A percentile compares a stretch with the other conserved stretches of the same genome.
Evolutionary conservation across 1,140 invertebrate species (phyloP).

Genomic region (Goniozus legneri): DNA sequence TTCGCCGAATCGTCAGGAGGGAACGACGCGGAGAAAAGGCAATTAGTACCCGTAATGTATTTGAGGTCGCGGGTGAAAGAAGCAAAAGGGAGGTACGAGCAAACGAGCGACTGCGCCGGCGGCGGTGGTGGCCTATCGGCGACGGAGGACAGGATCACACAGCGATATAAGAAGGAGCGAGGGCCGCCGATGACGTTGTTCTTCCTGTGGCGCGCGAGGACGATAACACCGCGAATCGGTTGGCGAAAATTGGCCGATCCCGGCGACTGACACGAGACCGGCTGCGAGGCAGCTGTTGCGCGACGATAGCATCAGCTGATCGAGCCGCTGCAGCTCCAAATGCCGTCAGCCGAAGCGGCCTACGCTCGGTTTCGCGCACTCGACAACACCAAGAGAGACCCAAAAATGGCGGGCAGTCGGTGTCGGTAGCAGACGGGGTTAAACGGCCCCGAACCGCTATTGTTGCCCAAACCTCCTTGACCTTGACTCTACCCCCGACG

Average conservation of each 20-base stretch:
- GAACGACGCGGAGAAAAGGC: too few relatives aligned
- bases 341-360: slow-evolving; percentile 1
- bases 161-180: slow-evolving; percentile 38
- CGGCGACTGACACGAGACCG: slow-evolving; percentile 52
- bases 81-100: slow-evolving; percentile 45
- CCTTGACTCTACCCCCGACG: not conserved
- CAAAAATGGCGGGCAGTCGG: slow-evolving; percentile 42
- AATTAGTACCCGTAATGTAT: slow-evolving; percentile 52
- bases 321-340: not conserved
- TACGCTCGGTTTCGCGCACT: too few relatives aligned
- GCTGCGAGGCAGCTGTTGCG: slow-evolving; percentile 28
- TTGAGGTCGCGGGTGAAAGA: slow-evolving; percentile 38
- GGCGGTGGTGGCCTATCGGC: not conserved
- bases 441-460: slow-evolving; percentile 1
- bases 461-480: not conserved
- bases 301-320: slow-evolving; percentile 47
- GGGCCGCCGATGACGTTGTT: too few relatives aligned
- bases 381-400: slow-evolving; percentile 34
- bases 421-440: slow-evolving; percentile 53
- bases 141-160: slow-evolving; percentile 8
- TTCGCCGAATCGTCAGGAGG: too few relatives aligned
- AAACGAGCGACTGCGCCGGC: slow-evolving; percentile 21
- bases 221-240: slow-evolving; percentile 45
- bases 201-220: slow-evolving; percentile 37
- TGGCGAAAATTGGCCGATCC: slow-evolving; percentile 52